A percentile compares a stretch with the other conserved stretches of the same genome.
Conservation (phyloP, 2,797 vertebrate genomes). For the Emydoidea blandingii region DNA sequence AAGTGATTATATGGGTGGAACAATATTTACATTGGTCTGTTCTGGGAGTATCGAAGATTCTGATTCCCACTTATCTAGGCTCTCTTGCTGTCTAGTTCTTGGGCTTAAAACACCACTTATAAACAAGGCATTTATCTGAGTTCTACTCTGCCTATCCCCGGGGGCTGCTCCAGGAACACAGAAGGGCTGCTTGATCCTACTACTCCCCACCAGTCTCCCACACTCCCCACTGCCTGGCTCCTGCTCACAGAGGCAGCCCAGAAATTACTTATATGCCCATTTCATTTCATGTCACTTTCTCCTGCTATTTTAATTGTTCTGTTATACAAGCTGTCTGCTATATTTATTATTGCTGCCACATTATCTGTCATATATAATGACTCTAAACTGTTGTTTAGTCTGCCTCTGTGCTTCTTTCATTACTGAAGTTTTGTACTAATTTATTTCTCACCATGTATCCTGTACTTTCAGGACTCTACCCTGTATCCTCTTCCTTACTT, state of each 20-base stretch:
- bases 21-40: not conserved
- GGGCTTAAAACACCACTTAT: conserved; percentile 23
- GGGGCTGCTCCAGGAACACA: conserved; percentile 37
- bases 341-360: not conserved
- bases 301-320: not conserved
- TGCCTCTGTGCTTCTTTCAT: not conserved
- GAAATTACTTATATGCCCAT: conserved; percentile 32
- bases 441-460: not conserved
- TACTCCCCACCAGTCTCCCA: not conserved
- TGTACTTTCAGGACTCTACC: not conserved
- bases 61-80: conserved; percentile 12
- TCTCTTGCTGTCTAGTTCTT: conserved; percentile 28
- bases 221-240: not conserved
- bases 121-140: conserved; percentile 41
- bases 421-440: not conserved
- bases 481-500: not conserved
- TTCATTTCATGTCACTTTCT: conserved; percentile 12
- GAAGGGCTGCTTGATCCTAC: conserved; percentile 25
- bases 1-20: not conserved
- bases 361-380: not conserved
- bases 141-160: conserved; percentile 56
- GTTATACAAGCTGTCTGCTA: not conserved
- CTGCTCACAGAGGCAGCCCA: conserved; percentile 35
- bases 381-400: not conserved
- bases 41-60: not conserved